Conservation (phyloP, 1,140 invertebrate species). For the Carposina sasakii region DNA sequence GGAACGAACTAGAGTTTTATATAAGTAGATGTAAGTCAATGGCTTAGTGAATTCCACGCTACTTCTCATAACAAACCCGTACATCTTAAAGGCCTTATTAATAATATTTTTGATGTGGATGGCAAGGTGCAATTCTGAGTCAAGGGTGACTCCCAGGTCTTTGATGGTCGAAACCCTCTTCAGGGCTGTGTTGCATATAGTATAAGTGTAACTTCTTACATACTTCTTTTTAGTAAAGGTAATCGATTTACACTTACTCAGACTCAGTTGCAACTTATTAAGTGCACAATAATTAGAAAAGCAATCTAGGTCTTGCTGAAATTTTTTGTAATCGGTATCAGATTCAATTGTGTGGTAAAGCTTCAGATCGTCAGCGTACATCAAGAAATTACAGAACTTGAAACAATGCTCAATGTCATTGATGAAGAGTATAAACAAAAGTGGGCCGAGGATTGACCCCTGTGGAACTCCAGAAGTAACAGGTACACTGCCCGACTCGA, state of each 20-base stretch:
- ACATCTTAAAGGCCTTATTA: slow-evolving; percentile 17
- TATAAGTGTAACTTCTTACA: slow-evolving; percentile 4
- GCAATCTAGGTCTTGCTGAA: background rate
- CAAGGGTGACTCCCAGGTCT: slow-evolving; percentile 1
- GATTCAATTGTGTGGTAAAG: background rate
- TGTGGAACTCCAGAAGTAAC: slow-evolving; percentile 9
- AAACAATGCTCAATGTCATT: slow-evolving; percentile 4
- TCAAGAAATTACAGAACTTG: background rate
- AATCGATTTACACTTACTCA: slow-evolving; percentile 9
- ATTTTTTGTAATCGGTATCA: background rate
- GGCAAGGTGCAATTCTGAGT: background rate
- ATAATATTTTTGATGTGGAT: slow-evolving; percentile 17
- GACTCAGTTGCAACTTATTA: background rate
- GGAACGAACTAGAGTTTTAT: slow-evolving; percentile 10
- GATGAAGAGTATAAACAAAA: slow-evolving; percentile 2
- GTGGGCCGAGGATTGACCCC: slow-evolving; percentile 7
- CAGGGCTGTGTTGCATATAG: slow-evolving; percentile 1
- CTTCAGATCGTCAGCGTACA: slow-evolving; percentile 7
- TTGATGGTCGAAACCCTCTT: slow-evolving; percentile 7
- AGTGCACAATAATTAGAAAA: background rate
- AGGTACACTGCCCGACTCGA: background rate
- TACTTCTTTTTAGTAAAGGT: slow-evolving; percentile 30
- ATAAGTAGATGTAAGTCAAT: slow-evolving; percentile 13
- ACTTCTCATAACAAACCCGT: slow-evolving; percentile 14
- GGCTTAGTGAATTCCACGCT: slow-evolving; percentile 7